These are phyloP conservation scores for Agonopterix heracliana DNA, from an alignment of 2,888 invertebrate species.

Conservation along the genomic window DNA sequence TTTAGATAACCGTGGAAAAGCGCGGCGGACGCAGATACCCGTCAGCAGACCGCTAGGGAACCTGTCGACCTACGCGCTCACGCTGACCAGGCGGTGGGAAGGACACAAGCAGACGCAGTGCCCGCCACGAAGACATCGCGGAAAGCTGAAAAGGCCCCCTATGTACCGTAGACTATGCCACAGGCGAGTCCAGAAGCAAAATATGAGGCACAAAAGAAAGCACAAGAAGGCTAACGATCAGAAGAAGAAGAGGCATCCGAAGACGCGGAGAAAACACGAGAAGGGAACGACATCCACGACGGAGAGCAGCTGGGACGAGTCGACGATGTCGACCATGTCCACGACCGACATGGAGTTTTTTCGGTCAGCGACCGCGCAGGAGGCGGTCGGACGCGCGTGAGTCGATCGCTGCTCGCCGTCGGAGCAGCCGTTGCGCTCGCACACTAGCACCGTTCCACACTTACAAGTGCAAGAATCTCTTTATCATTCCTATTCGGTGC, in stretches of 20 bases:
- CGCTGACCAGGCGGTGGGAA: conserved; percentile 62
- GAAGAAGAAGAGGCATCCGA: conserved; percentile 73
- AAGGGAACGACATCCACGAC: conserved; percentile 67
- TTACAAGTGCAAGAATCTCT: conserved; percentile 61
- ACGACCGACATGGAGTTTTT: conserved; percentile 74
- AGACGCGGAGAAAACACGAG: conserved; percentile 70
- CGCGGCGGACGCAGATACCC: conserved; percentile 83
- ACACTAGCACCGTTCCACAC: conserved; percentile 70
- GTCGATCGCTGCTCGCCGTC: conserved; percentile 62
- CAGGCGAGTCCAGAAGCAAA: conserved; percentile 65
- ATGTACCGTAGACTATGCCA: conserved; percentile 65
- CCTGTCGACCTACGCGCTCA: conserved; percentile 84
- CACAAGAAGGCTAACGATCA: conserved; percentile 69
- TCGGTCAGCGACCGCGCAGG: conserved; percentile 74
- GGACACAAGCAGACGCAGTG: conserved; percentile 52
- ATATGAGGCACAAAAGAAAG: conserved; percentile 61
- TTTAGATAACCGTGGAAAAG: conserved; percentile 82
- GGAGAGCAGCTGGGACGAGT: conserved; percentile 67
- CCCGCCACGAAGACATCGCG: conserved; percentile 57
- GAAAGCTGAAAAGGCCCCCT: conserved; percentile 61
- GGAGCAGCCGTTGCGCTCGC: conserved; percentile 71
- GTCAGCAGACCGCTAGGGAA: conserved; percentile 81
- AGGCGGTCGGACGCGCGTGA: conserved; percentile 72
- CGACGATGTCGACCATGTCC: conserved; percentile 70
- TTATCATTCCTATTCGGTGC: conserved; percentile 25